Base-by-base conservation (phyloP, 2,797 vertebrate genomes). In the Taenioides sp. region DNA sequence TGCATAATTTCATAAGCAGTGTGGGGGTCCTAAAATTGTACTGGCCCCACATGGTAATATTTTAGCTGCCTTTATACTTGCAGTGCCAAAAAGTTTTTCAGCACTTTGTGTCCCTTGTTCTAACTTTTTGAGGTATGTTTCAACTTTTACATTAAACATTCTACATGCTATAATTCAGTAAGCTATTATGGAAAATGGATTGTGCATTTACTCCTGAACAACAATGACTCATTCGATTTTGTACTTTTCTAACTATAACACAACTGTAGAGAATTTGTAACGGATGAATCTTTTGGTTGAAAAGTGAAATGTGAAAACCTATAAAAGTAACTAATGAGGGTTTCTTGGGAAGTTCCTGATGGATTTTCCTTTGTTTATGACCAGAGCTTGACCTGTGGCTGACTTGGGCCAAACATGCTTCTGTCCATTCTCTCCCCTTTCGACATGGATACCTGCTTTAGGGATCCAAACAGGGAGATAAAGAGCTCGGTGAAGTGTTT, bases 401-500 rank as follows among this genome's bases (percentile, higher is more conserved):
- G 95, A 97, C 97, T 96, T 84, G 85, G 91, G 91, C 93, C 94
- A 95, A 95, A 94, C 94, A 95, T 89, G 87, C 89, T 92, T 60
- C 74, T 80, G 81, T 57, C 82, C 74, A 77, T 86, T 77, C 82
- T 43, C 75, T 77, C 78, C 92, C 93, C 92, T 90, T 93, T 94
- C 95, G 95, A 97, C 95, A 96, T 73, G 88, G 96, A 98, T 97
- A 97, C 96, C 96, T 96, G 95, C 93, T 94, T 86, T 85, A 92
- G 89, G 91, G 89, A 91, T 90, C 90, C 84, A 69, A 63, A 76
- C 75, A 58, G 74, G 87, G 90, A 93, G 95, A 92, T 95, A 95
- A 94, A 92, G 88, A 88, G 87, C 84, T 86, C 74, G 62, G 86
- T 61, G 78, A 65, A 80, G 84, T 84, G 84, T 87, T 92, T 87